Conservation (phyloP, 1,140 invertebrate species). For the Steinernema khuongi region DNA sequence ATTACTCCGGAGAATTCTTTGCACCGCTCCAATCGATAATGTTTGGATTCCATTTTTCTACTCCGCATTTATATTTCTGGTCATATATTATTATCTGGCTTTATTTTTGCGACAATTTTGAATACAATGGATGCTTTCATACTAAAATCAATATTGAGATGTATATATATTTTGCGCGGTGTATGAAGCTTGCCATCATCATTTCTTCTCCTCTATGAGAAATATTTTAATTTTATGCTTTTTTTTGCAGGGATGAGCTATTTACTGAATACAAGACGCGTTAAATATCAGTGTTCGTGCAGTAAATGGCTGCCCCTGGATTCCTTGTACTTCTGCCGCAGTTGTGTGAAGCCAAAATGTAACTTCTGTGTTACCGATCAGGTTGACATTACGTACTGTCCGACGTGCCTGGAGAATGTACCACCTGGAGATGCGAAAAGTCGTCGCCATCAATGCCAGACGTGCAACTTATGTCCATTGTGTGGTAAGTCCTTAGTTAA, state of each 20-base stretch:
- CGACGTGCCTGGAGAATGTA: constrained; percentile 2
- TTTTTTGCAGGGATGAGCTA: neutral
- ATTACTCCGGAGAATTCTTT: too few relatives aligned
- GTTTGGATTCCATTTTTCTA: too few relatives aligned
- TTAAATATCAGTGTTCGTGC: neutral
- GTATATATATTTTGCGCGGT: too few relatives aligned
- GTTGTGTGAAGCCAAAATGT: neutral
- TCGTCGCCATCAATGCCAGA: neutral
- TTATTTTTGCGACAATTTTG: too few relatives aligned
- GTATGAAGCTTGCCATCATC: too few relatives aligned
- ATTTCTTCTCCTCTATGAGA: too few relatives aligned
- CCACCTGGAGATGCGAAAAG: constrained; percentile 1
- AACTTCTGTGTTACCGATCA: neutral
- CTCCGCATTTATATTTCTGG: too few relatives aligned
- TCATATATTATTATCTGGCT: too few relatives aligned
- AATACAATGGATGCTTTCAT: too few relatives aligned
- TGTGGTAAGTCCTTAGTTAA: neutral
- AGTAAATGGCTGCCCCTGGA: neutral
- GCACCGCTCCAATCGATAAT: neutral
- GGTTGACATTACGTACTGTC: constrained; percentile 5
- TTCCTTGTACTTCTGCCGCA: neutral
- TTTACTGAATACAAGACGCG: neutral
- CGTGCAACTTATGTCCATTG: neutral
- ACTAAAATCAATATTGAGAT: too few relatives aligned
- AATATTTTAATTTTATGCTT: too few relatives aligned